A percentile compares a stretch with the other conserved stretches of the same genome.
Evolutionary conservation across 2,797 vertebrate genomes (phyloP).

Genomic region (Hemitrygon akajei): DNA sequence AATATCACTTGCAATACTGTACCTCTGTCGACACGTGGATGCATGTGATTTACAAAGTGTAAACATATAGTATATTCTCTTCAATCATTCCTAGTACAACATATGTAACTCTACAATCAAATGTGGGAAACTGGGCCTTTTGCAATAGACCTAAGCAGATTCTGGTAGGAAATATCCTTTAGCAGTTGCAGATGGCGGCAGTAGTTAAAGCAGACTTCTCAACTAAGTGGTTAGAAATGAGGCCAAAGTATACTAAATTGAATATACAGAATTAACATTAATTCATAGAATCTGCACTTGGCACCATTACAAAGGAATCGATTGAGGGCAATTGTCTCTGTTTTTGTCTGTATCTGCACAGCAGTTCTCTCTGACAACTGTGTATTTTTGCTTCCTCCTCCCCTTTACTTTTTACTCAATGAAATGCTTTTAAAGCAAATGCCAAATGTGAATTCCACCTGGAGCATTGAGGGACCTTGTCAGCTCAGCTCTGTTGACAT

Average conservation of each 20-base stretch:
- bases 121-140: background rate
- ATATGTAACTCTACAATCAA: background rate
- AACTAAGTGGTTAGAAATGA: background rate
- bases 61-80: background rate
- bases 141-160: background rate
- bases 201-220: background rate
- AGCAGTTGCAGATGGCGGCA: background rate
- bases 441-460: constrained; percentile 84
- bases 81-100: background rate
- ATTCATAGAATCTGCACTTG: background rate
- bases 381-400: background rate
- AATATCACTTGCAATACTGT: background rate
- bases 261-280: background rate
- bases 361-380: background rate
- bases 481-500: constrained; percentile 79
- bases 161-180: background rate
- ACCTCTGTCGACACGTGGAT: background rate
- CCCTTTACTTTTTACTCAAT: constrained; percentile 14
- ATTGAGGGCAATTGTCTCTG: background rate
- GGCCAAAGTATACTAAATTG: background rate
- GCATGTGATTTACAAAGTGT: background rate
- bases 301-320: background rate
- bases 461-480: constrained; percentile 72
- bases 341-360: background rate
- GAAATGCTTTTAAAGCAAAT: constrained; percentile 68